Conservation (phyloP, 1,140 invertebrate species). For the Zeugodacus cucurbitae region DNA sequence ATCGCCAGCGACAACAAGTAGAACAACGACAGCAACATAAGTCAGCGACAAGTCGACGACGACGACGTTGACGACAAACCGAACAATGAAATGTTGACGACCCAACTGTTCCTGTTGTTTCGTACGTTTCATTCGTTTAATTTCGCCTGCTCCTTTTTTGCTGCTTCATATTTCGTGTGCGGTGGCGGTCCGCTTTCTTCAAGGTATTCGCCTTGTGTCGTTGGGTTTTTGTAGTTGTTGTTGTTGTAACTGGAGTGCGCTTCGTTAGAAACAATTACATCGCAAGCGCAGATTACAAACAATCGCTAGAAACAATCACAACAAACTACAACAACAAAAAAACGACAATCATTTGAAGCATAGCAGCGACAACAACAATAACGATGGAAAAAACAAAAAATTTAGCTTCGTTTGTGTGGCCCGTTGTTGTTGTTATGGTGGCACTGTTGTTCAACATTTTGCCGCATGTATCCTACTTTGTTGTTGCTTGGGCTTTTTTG, state of each 20-base stretch:
- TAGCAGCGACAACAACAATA: neutral
- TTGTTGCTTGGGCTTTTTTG: neutral
- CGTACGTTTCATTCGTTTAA: too few relatives aligned
- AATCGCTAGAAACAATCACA: slow-evolving; percentile 33
- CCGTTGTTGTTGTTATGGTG: neutral
- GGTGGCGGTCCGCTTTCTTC: neutral
- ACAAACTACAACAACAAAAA: neutral
- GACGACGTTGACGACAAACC: neutral
- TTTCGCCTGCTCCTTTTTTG: neutral
- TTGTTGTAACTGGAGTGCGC: neutral
- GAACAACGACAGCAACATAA: slow-evolving; percentile 21
- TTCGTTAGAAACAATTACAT: slow-evolving; percentile 32
- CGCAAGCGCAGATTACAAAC: slow-evolving; percentile 15
- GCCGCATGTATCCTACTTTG: neutral
- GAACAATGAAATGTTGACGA: slow-evolving; percentile 21
- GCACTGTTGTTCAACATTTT: neutral
- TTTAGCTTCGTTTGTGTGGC: neutral
- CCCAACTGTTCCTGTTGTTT: slow-evolving; percentile 23
- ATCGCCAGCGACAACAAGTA: slow-evolving; percentile 23
- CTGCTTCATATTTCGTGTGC: slow-evolving; percentile 19
- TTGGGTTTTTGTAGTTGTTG: neutral
- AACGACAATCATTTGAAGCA: slow-evolving; percentile 2
- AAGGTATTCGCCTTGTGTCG: neutral
- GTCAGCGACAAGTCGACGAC: slow-evolving; percentile 19
- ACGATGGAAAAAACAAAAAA: neutral